Base-by-base conservation (phyloP, 2,797 vertebrate genomes). In the Tadarida brasiliensis region DNA sequence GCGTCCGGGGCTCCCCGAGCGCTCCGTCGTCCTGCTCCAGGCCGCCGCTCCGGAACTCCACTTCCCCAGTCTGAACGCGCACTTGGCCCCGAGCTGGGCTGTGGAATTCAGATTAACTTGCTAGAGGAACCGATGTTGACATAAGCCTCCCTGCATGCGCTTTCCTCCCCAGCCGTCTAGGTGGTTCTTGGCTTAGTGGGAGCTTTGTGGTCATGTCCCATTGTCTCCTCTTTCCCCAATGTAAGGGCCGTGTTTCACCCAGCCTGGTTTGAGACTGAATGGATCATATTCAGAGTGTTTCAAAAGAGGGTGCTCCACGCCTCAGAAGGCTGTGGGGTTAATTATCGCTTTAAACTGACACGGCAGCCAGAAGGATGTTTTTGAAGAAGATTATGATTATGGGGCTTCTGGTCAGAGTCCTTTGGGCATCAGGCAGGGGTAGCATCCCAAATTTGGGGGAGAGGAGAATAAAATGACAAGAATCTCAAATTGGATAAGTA, bases 401-500 rank as follows among this genome's bases (percentile, higher is more conserved):
- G 93, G 94, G 65, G 30, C 96, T 97, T 96, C 94, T 97, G 94
- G 96, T 96, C 97, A 94, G 91, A 96, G 82, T 90, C 94, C 94
- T 97, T 95, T 96, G 94, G 91, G 96, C 68, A 94, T 90, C 90
- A 96, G 81, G 77, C 94, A 94, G 84, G 91, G 54, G 81, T 93
- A 93, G 82, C 71, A 91, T 54, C 77, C 81, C 87, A 96, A 81
- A 95, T 89, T 96, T 85, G 78, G 76, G 80, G 65, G 63, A 74
- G 61, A 96, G 47, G 16, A 93, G 90, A 91, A 90, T 96, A 84
- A 97, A 97, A 97, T 97, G 96, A 98, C 95, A 96, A 96, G 95
- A 97, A 97, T 97, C 93, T 92, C 81, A 97, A 97, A 98, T 98
- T 97, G 96, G 93, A 94, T 98, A 98, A 97, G 73, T 97, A 97